These are phyloP conservation scores for Callinectes sapidus DNA, from an alignment of 2,888 invertebrate genomes.

Conservation along the genomic window DNA sequence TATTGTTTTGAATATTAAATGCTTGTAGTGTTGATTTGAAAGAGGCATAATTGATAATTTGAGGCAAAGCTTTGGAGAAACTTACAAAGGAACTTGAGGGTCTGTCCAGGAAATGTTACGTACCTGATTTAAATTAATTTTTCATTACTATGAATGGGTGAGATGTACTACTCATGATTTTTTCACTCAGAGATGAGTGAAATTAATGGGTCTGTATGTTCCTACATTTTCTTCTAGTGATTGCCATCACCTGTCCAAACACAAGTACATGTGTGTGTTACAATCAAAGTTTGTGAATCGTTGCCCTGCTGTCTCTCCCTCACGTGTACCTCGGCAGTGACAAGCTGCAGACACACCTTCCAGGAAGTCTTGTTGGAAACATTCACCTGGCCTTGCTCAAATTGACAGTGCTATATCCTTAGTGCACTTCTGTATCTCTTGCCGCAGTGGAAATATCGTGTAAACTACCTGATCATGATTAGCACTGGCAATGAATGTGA, in stretches of 20 bases:
- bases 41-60: conserved; percentile 12
- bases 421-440: neutral
- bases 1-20: neutral
- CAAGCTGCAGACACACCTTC: neutral
- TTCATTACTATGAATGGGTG: conserved; percentile 39
- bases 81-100: conserved; percentile 1
- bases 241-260: conserved; percentile 12
- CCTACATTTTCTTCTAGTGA: neutral
- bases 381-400: conserved; percentile 33
- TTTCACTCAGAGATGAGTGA: neutral
- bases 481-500: neutral
- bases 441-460: neutral
- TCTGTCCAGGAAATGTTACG: conserved; percentile 39
- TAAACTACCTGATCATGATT: neutral
- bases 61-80: conserved; percentile 20
- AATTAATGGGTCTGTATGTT: neutral
- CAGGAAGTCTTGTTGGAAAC: neutral
- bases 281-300: conserved; percentile 22
- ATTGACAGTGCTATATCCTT: conserved; percentile 9
- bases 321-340: neutral
- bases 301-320: neutral
- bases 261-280: neutral
- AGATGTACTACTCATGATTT: neutral
- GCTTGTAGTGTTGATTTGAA: neutral
- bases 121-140: conserved; percentile 50